phyloP scores from a whole-genome alignment of 2,888 invertebrate species.

The Lasioglossum oenotherae region DNA sequence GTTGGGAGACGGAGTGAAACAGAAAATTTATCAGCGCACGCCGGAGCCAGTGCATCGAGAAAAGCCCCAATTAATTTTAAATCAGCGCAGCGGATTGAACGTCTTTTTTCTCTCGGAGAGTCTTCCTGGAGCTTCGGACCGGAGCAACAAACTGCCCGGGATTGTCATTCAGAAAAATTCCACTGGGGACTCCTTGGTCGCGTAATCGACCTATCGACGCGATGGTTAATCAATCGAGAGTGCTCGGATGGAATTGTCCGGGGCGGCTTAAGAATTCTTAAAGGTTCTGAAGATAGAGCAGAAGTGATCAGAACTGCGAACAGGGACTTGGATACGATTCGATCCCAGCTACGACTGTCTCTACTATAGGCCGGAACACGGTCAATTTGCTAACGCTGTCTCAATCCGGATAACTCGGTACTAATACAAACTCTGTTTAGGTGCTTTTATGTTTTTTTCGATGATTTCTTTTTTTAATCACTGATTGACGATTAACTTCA shows the following conservation, averaged over 20 bases:
- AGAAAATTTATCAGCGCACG: background rate
- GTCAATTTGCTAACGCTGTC: too few relatives aligned
- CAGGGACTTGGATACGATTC: too few relatives aligned
- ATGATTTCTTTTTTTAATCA: too few relatives aligned
- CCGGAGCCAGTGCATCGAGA: too few relatives aligned
- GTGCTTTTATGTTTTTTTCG: too few relatives aligned
- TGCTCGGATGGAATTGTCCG: background rate
- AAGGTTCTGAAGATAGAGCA: conserved; percentile 4
- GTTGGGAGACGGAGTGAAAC: background rate
- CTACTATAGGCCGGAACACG: too few relatives aligned
- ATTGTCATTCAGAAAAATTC: background rate
- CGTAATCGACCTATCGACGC: background rate
- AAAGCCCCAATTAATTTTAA: background rate
- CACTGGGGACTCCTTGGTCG: background rate
- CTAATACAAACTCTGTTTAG: too few relatives aligned
- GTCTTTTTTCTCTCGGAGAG: background rate
- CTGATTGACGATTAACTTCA: too few relatives aligned
- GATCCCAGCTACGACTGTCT: too few relatives aligned
- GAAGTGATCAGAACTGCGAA: background rate
- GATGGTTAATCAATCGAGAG: background rate
- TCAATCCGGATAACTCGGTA: too few relatives aligned
- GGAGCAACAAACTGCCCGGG: background rate
- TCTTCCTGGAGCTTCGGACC: background rate
- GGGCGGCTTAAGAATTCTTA: background rate
- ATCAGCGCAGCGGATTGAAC: background rate